phyloP scores from a whole-genome alignment of 2,888 invertebrate genomes.

The Ctenicera cuprea region DNA sequence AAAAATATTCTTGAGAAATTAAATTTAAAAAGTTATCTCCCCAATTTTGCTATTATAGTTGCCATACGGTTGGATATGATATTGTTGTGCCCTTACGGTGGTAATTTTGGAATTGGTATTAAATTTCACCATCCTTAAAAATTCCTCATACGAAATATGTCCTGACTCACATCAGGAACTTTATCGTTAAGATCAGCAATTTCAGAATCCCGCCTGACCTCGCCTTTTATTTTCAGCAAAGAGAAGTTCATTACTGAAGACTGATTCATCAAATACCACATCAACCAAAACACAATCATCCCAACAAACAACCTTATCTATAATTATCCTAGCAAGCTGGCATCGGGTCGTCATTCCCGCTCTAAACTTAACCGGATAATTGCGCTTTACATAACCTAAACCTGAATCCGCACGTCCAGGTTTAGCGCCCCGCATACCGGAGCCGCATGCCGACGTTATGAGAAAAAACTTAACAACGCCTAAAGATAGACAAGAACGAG shows the following conservation, averaged over 20 bases:
- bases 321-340: slow-evolving; percentile 48
- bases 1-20: too few relatives aligned
- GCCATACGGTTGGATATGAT: too few relatives aligned
- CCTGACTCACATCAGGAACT: not conserved
- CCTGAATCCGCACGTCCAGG: slow-evolving; percentile 58
- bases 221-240: slow-evolving; percentile 41
- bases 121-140: not conserved
- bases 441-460: slow-evolving; percentile 55
- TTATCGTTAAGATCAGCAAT: slow-evolving; percentile 17
- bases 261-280: slow-evolving; percentile 48
- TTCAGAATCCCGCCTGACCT: slow-evolving; percentile 11
- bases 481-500: slow-evolving; percentile 45
- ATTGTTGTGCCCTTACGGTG: too few relatives aligned
- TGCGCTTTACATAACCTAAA: slow-evolving; percentile 59
- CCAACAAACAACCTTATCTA: slow-evolving; percentile 49
- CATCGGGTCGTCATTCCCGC: slow-evolving; percentile 51
- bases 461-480: slow-evolving; percentile 43
- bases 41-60: too few relatives aligned
- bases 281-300: slow-evolving; percentile 45
- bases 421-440: slow-evolving; percentile 57
- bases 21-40: too few relatives aligned
- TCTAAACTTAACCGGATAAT: slow-evolving; percentile 55
- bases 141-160: too few relatives aligned
- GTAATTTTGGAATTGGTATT: too few relatives aligned
- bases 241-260: slow-evolving; percentile 44